Percentiles rank a stretch among this genome's conserved stretches.
phyloP scores from a whole-genome alignment of 92 coral and sea anemone genomes.

The Porites divaricata region DNA sequence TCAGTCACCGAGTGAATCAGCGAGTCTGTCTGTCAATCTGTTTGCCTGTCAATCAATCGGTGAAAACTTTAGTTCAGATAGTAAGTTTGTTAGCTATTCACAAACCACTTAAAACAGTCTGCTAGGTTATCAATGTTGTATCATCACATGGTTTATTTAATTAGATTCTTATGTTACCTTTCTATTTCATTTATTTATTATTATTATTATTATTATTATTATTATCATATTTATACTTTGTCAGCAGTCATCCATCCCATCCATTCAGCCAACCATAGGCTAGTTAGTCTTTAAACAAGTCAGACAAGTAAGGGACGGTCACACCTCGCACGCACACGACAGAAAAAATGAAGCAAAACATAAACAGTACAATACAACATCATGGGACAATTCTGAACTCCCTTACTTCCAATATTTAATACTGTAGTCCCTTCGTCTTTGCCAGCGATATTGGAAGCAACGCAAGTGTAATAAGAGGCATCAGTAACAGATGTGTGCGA shows the following conservation, averaged over 20 bases:
- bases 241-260: not conserved
- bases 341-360: no score
- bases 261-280: not conserved
- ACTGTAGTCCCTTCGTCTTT: constrained; percentile 83
- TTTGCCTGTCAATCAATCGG: not conserved
- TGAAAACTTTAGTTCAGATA: not conserved
- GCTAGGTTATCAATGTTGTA: not conserved
- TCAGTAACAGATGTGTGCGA: constrained; percentile 59
- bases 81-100: not conserved
- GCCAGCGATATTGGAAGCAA: constrained; percentile 82
- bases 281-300: not conserved
- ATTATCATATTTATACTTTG: no score
- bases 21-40: not conserved
- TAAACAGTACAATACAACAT: not conserved
- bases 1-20: not conserved
- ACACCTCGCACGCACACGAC: no score
- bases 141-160: no score
- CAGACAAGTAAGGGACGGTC: not conserved
- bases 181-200: no score
- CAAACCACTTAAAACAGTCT: not conserved
- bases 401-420: constrained; percentile 84
- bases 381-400: no score
- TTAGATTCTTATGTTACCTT: no score
- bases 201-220: no score
- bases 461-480: constrained; percentile 77